Conservation (phyloP, 2,888 invertebrate species). For the Metalampra italica region DNA sequence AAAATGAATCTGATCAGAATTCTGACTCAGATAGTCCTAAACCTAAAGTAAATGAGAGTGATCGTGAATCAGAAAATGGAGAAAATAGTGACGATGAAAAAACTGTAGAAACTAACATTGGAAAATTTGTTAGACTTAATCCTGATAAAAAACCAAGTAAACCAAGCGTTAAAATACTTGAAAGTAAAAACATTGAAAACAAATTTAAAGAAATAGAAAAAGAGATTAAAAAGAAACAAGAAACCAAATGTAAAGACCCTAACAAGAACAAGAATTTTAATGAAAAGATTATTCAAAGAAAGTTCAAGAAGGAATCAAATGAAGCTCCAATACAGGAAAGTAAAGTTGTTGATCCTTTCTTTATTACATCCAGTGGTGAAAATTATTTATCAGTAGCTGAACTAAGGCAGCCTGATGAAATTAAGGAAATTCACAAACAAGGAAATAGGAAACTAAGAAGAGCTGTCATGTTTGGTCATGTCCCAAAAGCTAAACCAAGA, state of each 20-base stretch:
- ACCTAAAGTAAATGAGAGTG: constrained; percentile 6
- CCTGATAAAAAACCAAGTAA: neutral
- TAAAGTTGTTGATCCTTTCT: constrained; percentile 69
- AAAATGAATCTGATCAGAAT: constrained; percentile 1
- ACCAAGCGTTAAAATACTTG: neutral
- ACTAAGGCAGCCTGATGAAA: constrained; percentile 63
- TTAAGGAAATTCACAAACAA: constrained; percentile 60
- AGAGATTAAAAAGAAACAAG: constrained; percentile 16
- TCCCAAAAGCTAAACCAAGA: constrained; percentile 48
- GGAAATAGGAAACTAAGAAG: constrained; percentile 65
- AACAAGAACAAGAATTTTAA: constrained; percentile 60
- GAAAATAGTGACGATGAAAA: constrained; percentile 10
- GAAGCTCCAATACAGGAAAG: constrained; percentile 26
- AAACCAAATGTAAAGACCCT: constrained; percentile 45
- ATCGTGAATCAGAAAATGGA: constrained; percentile 11
- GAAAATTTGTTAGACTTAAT: constrained; percentile 10
- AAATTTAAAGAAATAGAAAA: constrained; percentile 5
- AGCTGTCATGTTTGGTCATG: constrained; percentile 68
- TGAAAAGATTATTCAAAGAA: constrained; percentile 51
- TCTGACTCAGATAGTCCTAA: constrained; percentile 2
- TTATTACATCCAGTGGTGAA: constrained; percentile 62
- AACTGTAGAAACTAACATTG: constrained; percentile 3
- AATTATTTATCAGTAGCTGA: constrained; percentile 68
- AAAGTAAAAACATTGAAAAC: constrained; percentile 8
- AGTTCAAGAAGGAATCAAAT: constrained; percentile 45